These are phyloP conservation scores for Chrysolina americana DNA, from an alignment of 2,888 invertebrate species.

Conservation along the genomic window DNA sequence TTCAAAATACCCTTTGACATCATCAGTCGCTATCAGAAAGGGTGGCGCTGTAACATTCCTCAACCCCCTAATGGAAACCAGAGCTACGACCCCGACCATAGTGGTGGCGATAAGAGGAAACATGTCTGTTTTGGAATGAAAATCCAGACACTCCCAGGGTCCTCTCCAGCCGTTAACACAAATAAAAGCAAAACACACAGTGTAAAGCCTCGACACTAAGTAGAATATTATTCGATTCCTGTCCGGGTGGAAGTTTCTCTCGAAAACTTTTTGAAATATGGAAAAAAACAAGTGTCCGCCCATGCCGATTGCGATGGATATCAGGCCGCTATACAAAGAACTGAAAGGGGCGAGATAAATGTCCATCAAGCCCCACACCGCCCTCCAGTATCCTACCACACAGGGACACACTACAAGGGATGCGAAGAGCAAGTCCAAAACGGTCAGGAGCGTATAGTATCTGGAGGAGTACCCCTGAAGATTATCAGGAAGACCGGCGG, in stretches of 20 bases:
- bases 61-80: constrained; percentile 79
- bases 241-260: constrained; percentile 77
- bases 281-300: constrained; percentile 80
- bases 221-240: constrained; percentile 80
- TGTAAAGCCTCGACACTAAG: constrained; percentile 81
- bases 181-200: constrained; percentile 81
- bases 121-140: constrained; percentile 76
- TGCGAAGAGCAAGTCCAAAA: constrained; percentile 82
- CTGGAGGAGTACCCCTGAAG: constrained; percentile 58
- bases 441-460: constrained; percentile 74
- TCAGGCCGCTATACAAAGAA: constrained; percentile 75
- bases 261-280: constrained; percentile 77
- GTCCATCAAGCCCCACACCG: constrained; percentile 87
- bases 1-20: constrained; percentile 84
- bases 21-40: constrained; percentile 83
- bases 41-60: constrained; percentile 89
- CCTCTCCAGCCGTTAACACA: constrained; percentile 93
- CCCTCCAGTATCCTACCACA: constrained; percentile 90
- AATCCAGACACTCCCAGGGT: constrained; percentile 84
- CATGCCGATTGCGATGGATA: constrained; percentile 81
- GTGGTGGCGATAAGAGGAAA: constrained; percentile 76
- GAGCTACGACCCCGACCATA: constrained; percentile 77
- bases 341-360: constrained; percentile 78
- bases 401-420: constrained; percentile 83
- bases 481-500: constrained; percentile 76